phyloP scores from a whole-genome alignment of 2,797 vertebrate genomes.

The Phyllotis vaccarum region DNA sequence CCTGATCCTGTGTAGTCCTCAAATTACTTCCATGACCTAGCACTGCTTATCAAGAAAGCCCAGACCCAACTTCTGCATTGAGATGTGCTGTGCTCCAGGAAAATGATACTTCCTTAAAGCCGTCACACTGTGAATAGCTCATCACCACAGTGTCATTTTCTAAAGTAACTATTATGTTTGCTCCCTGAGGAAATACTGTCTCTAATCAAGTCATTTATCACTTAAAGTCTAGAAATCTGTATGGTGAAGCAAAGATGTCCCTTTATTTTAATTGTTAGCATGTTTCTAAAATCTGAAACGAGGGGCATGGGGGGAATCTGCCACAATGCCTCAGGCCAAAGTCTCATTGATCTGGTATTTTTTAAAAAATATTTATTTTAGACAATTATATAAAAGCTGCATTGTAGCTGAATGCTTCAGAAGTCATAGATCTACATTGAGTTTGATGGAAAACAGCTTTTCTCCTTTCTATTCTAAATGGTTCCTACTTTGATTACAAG shows the following conservation, averaged over 20 bases:
- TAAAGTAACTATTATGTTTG: slow-evolving; percentile 62
- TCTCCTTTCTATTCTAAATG: slow-evolving; percentile 90
- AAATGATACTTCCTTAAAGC: slow-evolving; percentile 82
- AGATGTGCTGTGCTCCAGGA: slow-evolving; percentile 81
- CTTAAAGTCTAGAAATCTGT: slow-evolving; percentile 75
- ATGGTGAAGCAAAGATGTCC: slow-evolving; percentile 73
- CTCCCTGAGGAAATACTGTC: slow-evolving; percentile 69
- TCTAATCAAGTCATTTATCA: slow-evolving; percentile 72
- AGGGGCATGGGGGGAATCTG: slow-evolving; percentile 57
- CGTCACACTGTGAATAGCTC: slow-evolving; percentile 69
- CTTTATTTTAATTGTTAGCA: slow-evolving; percentile 83
- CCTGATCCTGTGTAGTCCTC: slow-evolving; percentile 90
- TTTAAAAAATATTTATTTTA: slow-evolving; percentile 84
- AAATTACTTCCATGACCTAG: slow-evolving; percentile 86
- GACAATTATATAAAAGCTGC: slow-evolving; percentile 79
- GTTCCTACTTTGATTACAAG: slow-evolving; percentile 94
- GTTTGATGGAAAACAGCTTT: slow-evolving; percentile 94
- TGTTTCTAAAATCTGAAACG: slow-evolving; percentile 79
- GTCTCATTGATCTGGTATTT: slow-evolving; percentile 83
- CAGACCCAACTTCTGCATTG: slow-evolving; percentile 84
- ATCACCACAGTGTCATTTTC: slow-evolving; percentile 60
- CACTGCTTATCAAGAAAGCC: slow-evolving; percentile 87
- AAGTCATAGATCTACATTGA: slow-evolving; percentile 86
- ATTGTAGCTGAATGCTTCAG: slow-evolving; percentile 82
- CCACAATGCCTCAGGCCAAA: slow-evolving; percentile 80